These are phyloP conservation scores for Triplophysa tibetana DNA, from an alignment of 2,113 vertebrate genomes.

Conservation along the genomic window DNA sequence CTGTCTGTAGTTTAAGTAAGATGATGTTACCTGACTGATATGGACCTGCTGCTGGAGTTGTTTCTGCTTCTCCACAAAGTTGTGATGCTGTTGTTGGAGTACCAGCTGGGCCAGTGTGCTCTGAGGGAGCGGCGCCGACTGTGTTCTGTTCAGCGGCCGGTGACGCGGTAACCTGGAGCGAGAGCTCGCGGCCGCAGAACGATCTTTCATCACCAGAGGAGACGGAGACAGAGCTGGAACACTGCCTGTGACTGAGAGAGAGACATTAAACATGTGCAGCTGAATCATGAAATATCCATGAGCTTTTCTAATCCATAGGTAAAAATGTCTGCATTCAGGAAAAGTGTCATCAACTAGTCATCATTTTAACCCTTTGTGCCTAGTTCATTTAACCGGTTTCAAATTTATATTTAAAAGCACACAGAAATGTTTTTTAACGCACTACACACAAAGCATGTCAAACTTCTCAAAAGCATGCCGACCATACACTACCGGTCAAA, in stretches of 20 bases:
- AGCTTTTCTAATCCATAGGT: no score
- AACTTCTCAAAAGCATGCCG: no score
- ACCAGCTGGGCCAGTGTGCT: conserved; percentile 94
- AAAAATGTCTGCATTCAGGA: no score
- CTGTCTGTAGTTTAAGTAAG: no score
- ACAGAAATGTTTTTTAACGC: no score
- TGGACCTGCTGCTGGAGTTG: conserved; percentile 96
- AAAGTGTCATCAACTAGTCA: no score
- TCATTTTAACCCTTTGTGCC: no score
- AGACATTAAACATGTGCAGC: neutral
- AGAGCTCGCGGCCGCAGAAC: conserved; percentile 75
- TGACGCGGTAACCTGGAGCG: conserved; percentile 92
- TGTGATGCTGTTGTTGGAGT: conserved; percentile 97
- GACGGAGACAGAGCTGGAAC: conserved; percentile 87
- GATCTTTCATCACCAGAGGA: conserved; percentile 88
- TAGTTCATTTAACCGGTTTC: no score
- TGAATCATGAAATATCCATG: no score
- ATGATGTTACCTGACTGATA: conserved; percentile 88
- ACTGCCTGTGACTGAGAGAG: conserved; percentile 72
- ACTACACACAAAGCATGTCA: no score
- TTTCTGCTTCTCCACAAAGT: conserved; percentile 97
- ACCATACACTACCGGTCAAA: no score
- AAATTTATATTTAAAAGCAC: no score
- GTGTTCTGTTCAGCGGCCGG: conserved; percentile 92
- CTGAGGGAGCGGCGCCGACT: conserved; percentile 95